Base-by-base conservation (phyloP, 1,140 invertebrate genomes). In the Drosophila tropicalis region DNA sequence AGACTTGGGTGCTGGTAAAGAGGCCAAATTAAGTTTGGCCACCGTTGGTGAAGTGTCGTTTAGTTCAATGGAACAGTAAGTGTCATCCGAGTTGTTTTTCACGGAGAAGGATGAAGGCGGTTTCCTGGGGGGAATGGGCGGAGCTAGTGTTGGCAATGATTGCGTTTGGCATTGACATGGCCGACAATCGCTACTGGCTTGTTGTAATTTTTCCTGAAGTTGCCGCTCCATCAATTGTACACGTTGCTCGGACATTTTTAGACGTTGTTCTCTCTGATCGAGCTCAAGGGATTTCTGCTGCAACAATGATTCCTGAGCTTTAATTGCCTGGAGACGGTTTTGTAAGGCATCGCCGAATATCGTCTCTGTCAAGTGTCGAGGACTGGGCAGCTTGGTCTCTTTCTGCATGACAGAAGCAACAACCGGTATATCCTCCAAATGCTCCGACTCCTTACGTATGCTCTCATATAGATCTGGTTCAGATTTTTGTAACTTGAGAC, bases 221-320 rank as follows among this genome's bases (percentile, higher is more conserved):
- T 90, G 67, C 3, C 68, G 71, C 19, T 89, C 74, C 67, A 90
- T 44, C 12, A 62, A 15, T 40, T 85, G 58, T 1, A 91, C 65
- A 2, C 90, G 90, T 54, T 81, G 67, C 41, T 90, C 85, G 3
- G 69, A 61, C 5, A 72, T 36, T 1, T 66, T 19, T 51, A 94
- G 54, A 32, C 84, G 81, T 1, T 91, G 71, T 70, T 94, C 94
- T 40, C 93, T 91, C 39, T 92, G 81, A 51, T 91, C 79, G 39
- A 93, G 70, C 39, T 92, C 79, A 61, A 91, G 56, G 61, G 93
- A 91, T 51, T 84, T 79, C 36, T 92, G 90, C 58, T 83, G 68
- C 13, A 92, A 47, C 25, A 92, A 62, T 1, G 90, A 79, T 47
- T 92, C 87, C 51, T 86, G 89, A 1, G 76, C 90, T 0, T 78